phyloP scores from a whole-genome alignment of 2,797 vertebrate species.

The Dallia pectoralis region DNA sequence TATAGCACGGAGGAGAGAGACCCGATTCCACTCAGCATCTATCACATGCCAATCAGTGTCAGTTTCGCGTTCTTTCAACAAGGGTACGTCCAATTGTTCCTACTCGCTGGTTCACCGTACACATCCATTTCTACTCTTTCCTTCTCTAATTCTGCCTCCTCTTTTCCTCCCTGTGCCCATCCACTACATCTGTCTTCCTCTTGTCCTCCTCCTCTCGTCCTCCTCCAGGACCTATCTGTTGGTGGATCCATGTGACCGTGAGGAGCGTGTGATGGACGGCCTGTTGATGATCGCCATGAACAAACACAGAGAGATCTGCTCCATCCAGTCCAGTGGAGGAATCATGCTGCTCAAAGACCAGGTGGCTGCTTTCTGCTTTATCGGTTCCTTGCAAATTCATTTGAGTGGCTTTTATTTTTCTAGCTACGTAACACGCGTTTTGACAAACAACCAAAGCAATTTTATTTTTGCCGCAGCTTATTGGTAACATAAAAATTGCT shows the following conservation, averaged over 20 bases:
- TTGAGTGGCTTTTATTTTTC: too few species aligned
- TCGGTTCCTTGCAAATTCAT: too few species aligned
- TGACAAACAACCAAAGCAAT: too few species aligned
- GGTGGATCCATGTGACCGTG: slow-evolving; percentile 93
- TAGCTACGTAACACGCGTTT: too few species aligned
- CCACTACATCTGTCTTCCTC: background rate
- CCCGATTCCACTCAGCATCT: slow-evolving; percentile 91
- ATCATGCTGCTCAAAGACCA: slow-evolving; percentile 93
- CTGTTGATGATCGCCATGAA: slow-evolving; percentile 96
- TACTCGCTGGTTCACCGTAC: too few species aligned
- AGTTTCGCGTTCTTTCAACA: slow-evolving; percentile 97
- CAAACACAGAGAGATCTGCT: slow-evolving; percentile 95
- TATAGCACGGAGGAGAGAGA: slow-evolving; percentile 89
- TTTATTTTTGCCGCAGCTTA: too few species aligned
- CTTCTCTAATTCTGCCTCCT: too few species aligned
- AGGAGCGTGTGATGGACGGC: slow-evolving; percentile 94
- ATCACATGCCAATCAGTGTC: slow-evolving; percentile 96
- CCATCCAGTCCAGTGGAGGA: slow-evolving; percentile 95
- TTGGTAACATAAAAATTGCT: too few species aligned
- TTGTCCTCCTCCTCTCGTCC: background rate
- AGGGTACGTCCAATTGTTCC: slow-evolving; percentile 76
- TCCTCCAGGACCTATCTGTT: slow-evolving; percentile 83
- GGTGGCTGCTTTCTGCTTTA: slow-evolving; percentile 74
- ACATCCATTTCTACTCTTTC: too few species aligned
- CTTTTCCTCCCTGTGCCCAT: background rate